Base-by-base conservation (phyloP, 2,113 vertebrate species). In the Cavia aperea region DNA sequence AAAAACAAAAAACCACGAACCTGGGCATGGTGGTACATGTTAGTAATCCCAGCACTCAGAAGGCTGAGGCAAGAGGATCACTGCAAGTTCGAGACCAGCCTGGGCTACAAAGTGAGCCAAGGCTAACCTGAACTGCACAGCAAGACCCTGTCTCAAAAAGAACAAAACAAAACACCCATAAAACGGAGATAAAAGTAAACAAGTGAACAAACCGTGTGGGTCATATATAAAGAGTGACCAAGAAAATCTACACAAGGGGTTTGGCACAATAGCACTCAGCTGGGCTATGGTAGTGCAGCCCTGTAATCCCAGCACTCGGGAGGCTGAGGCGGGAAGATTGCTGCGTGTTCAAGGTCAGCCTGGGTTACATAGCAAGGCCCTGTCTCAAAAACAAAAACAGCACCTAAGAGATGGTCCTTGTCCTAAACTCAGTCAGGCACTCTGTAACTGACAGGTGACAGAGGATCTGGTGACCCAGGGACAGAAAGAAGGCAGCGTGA, bases 361-460 rank as follows among this genome's bases (percentile, higher is more conserved):
- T 79, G 16, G 49, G 11, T 51, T 36, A 56, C 51, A 79, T 10
- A 36, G 77, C 43, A 29, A 36, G 33, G 54, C 51, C 18, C 31
- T 79, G 77, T 56, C 31, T 56, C 16, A 79, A 56, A 79, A 56
- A 56, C 49, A 79, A 79, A 54, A 54, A 33, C 0, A 39, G 29
- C 49, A 4, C 19, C 24, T 6, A 1, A 9, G 5, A 16, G 16
- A n/a, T 0, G 4, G 56, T 0, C 13, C 49, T 75, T 43, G 31
- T n/a, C 56, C 36, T 2, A 31, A 33, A 43, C 0, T 85, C 16
- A 2, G 11, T 16, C 13, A 10, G 92, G 33, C 16, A 2, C 70
- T 36, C 2, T 18, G 24, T 58, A 54, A 56, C 78, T 51, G 83
- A 56, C 4, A 56, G 56, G 11, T 0, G 18, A 63, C 1, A 12